Evolutionary conservation across 2,888 invertebrate genomes (phyloP), one percentile per base, ranked within the genome.

Genomic region (Orchesella flavescens): DNA sequence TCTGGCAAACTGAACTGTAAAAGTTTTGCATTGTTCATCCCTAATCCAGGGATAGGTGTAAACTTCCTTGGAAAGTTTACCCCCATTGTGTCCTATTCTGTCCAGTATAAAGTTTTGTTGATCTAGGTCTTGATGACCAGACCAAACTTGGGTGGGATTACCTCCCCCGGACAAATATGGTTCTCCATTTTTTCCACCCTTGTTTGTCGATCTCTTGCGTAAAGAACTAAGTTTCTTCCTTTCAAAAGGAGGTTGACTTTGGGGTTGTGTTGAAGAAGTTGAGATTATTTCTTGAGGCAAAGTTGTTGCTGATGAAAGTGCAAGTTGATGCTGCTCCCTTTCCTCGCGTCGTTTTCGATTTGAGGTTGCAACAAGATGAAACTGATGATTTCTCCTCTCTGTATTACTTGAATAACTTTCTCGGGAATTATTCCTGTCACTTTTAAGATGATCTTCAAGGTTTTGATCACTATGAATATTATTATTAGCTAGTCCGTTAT

Each of bases 1-100:
- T 66, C 87, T 82, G 53, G 89, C 89, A 83, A 89, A 89, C 72
- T 86, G 87, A 49, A 89, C 86, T 55, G 80, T 81, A 69, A 87
- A 89, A 15, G 81, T 79, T 68, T 87, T 85, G 83, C 89, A 89
- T 78, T 87, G 84, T 59, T 85, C 86, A 81, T 87, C 88, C 46
- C 87, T 82, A 68, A 84, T 86, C 89, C 89, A 89, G 49, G 88
- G 89, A 23, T 84, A 73, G 74, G 84, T 53, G 78, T 76, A 78
- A 79, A 55, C 75, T 59, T 61, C 74, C 73, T 66, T n/a, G 13
- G 49, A 55, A 55, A 66, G 53, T 23, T 84, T 80, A 69, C 72
- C 66, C 44, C 75, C 71, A 75, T 79, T 24, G 46, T 44, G 21
- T 77, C 59, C 78, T 55, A 65, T 59, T 66, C 7, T 17, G 17